phyloP scores from a whole-genome alignment of 2,888 invertebrate genomes.

The Trissolcus brochymenae region DNA sequence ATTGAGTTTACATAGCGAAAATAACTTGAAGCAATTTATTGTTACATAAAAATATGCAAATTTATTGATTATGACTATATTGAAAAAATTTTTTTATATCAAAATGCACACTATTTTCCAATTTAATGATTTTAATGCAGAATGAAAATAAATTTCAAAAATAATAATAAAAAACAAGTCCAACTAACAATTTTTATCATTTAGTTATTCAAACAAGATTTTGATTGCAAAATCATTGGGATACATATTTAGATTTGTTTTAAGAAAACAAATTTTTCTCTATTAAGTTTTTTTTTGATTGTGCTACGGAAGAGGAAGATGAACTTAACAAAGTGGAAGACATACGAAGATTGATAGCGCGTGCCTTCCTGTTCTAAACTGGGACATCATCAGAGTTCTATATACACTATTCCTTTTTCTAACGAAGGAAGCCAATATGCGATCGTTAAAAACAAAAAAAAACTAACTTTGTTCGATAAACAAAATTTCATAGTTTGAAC shows the following conservation, averaged over 20 bases:
- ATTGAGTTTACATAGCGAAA: background rate
- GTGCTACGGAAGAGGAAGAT: constrained; percentile 45
- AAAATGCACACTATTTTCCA: no score
- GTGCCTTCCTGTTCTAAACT: constrained; percentile 59
- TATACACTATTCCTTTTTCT: constrained; percentile 35
- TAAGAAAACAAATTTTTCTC: constrained; percentile 18
- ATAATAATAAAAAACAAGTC: no score
- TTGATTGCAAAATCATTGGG: no score
- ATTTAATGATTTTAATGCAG: no score
- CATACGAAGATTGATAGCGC: constrained; percentile 62
- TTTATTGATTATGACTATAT: no score
- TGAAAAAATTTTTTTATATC: no score
- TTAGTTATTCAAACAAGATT: no score
- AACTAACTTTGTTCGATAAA: background rate
- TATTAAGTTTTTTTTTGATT: constrained; percentile 42
- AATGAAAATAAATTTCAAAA: no score
- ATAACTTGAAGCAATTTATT: constrained; percentile 8
- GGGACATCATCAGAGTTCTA: constrained; percentile 52
- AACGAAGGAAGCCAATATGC: constrained; percentile 34
- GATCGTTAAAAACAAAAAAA: constrained; percentile 5
- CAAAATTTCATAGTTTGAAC: no score
- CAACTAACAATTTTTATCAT: no score
- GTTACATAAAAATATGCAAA: constrained; percentile 25
- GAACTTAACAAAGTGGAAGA: constrained; percentile 60
- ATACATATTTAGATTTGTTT: no score